Conservation (phyloP, 2,113 vertebrate genomes). For the Speoplatyrhinus poulsoni region DNA sequence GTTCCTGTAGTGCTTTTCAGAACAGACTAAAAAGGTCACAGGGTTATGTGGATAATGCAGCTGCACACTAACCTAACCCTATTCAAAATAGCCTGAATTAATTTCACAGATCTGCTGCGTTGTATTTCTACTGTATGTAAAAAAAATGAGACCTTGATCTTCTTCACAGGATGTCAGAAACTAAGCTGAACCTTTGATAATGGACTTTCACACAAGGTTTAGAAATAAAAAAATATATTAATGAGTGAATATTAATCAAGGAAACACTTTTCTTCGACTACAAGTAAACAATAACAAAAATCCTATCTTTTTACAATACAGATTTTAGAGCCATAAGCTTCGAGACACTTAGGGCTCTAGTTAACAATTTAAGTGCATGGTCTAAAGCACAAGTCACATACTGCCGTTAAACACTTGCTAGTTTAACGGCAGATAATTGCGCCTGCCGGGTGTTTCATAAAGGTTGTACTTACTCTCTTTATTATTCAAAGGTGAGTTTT, state of each 20-base stretch:
- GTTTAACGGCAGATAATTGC: no score
- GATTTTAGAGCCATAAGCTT: background rate
- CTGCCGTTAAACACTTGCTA: no score
- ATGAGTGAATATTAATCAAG: background rate
- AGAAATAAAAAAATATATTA: no score
- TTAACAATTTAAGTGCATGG: no score
- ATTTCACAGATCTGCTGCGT: background rate
- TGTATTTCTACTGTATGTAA: background rate
- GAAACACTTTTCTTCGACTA: slow-evolving; percentile 5
- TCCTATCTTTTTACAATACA: background rate
- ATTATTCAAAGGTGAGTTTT: no score
- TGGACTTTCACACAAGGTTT: no score
- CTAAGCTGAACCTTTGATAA: background rate
- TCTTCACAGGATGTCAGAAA: background rate
- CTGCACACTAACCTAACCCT: background rate
- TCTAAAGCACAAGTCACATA: no score
- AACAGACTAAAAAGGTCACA: no score
- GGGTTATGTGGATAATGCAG: background rate
- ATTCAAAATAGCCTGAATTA: slow-evolving; percentile 6
- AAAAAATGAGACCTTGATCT: background rate
- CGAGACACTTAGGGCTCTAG: background rate
- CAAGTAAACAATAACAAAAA: no score
- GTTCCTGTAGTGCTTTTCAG: no score
- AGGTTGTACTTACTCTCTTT: no score
- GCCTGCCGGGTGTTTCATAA: no score